Percentiles rank a stretch among this genome's conserved stretches.
Evolutionary conservation across 2,797 vertebrate species (phyloP).

Genomic region (Eptatretus atami): DNA sequence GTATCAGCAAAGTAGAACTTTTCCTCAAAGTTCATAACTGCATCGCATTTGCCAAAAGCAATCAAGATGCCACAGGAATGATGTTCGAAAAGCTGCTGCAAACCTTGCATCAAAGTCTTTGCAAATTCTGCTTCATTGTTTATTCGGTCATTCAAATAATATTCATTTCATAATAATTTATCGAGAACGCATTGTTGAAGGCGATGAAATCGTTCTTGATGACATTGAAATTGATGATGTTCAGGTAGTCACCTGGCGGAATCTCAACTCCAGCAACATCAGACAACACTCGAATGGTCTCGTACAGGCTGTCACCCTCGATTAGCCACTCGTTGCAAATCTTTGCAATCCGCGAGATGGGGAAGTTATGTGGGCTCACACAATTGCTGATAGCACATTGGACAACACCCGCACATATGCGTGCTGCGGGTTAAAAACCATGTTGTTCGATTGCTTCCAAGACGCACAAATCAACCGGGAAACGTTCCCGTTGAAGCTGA

Average conservation of each 20-base stretch:
- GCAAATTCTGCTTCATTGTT: neutral
- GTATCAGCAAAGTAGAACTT: neutral
- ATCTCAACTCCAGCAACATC: neutral
- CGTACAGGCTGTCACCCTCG: neutral
- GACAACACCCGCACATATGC: neutral
- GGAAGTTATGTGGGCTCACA: neutral
- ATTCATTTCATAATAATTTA: neutral
- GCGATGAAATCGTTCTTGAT: neutral
- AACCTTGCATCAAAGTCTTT: neutral
- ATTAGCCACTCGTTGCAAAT: neutral
- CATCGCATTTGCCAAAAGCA: neutral
- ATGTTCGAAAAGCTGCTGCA: neutral
- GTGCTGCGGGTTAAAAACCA: neutral
- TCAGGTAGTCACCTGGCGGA: neutral
- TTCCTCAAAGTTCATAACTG: neutral
- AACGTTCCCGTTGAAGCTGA: neutral
- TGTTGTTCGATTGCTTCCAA: neutral
- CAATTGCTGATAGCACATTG: neutral
- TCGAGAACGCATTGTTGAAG: neutral
- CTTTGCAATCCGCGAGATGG: neutral
- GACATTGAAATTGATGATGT: constrained; percentile 1
- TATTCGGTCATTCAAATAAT: neutral
- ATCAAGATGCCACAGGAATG: neutral
- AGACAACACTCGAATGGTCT: neutral
- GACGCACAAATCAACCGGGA: neutral